These are phyloP conservation scores for Xanthostigma xanthostigma DNA, from an alignment of 2,888 invertebrate species.

Conservation along the genomic window DNA sequence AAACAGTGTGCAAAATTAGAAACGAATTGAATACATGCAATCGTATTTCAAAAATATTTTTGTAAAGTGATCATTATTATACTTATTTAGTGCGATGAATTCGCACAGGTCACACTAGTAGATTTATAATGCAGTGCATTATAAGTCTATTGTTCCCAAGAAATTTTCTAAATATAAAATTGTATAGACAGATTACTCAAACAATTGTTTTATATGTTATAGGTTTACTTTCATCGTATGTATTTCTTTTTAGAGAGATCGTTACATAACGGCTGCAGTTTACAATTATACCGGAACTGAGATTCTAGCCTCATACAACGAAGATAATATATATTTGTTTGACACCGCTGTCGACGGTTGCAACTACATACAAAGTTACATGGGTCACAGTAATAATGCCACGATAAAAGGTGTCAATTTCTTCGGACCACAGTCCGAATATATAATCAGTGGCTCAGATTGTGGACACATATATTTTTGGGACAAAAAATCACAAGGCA, in stretches of 20 bases:
- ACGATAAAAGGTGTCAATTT: constrained; percentile 87
- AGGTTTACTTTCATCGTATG: too few relatives aligned
- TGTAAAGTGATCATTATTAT: too few relatives aligned
- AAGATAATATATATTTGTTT: constrained; percentile 84
- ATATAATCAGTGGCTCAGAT: constrained; percentile 84
- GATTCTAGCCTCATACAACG: constrained; percentile 85
- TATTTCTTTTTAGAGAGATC: constrained; percentile 20
- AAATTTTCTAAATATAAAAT: too few relatives aligned
- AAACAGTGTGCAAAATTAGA: too few relatives aligned
- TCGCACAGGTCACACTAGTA: too few relatives aligned
- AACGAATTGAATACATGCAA: too few relatives aligned
- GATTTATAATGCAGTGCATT: too few relatives aligned
- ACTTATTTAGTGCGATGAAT: too few relatives aligned
- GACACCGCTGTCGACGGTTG: constrained; percentile 37
- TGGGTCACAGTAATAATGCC: constrained; percentile 49
- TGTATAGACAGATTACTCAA: too few relatives aligned
- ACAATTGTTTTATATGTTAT: too few relatives aligned
- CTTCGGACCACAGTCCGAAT: constrained; percentile 84
- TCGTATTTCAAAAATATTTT: too few relatives aligned
- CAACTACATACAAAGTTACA: constrained; percentile 39
- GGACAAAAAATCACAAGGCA: constrained; percentile 75
- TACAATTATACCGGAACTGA: constrained; percentile 86
- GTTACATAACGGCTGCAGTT: constrained; percentile 75
- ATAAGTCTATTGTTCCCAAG: too few relatives aligned
- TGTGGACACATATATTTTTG: constrained; percentile 81